Evolutionary conservation across 2,113 vertebrate species (phyloP), one percentile per base, ranked within the genome.

Genomic region (Hypanus sabinus): DNA sequence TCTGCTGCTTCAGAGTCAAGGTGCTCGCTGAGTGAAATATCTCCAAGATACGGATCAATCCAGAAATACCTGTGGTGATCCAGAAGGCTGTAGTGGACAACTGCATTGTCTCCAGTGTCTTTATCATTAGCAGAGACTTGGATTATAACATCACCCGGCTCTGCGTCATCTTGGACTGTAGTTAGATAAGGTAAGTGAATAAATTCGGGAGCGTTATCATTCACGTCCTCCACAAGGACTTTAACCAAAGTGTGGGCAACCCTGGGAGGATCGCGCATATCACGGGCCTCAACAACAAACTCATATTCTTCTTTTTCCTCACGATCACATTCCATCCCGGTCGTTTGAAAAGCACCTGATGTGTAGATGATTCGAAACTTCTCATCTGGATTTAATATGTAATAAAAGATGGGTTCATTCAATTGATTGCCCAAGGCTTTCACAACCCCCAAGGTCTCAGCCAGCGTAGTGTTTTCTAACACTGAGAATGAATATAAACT

Each of bases 61-160:
- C 97, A 94, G 94, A 99, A 99, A 93, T 99, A 98, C 38, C 95
- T 95, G n/a, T 97, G 98, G 94, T 99, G 97, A 70, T 99, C 98
- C 94, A 97, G 97, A 85, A 99, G 96, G 1, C 96, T 97, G 93
- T 98, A 99, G 81, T 97, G 96, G 73, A 99, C 93, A 3, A 95
- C 97, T 91, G 97, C 97, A 0, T 99, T 99, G 94, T 97, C 96
- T 57, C 97, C 98, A 94, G 96, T 94, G 95, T 99, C 99, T 94
- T 94, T 95, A 94, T 99, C 99, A 2, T 96, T 96, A 76, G 98
- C 98, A 6, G 97, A 97, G 4, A 98, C 98, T 95, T 98, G 98
- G 93, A 98, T 99, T 94, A 99, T 96, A 73, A 99, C 98, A 81
- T 99, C 98, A 16, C 98, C 99, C 2, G 98, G 97, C 90, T 99